These are phyloP conservation scores for Corticium candelabrum DNA, from an alignment of 37 sponge, comb jelly and placozoan species.

Conservation along the genomic window DNA sequence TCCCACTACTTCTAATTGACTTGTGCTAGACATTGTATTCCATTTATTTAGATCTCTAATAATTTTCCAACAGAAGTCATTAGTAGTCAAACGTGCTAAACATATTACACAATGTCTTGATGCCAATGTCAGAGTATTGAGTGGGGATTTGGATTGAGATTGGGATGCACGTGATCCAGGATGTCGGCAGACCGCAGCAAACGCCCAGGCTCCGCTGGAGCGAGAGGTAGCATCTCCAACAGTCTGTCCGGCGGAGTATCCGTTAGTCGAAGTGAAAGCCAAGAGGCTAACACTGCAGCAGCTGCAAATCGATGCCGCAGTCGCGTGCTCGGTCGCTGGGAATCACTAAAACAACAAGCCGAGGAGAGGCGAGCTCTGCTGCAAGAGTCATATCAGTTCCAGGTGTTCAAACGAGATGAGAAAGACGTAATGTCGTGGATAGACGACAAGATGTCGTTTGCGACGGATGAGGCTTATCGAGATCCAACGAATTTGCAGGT, in stretches of 20 bases:
- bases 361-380: neutral
- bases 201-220: no score
- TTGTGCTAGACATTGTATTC: no score
- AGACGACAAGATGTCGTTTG: neutral
- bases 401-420: neutral
- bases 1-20: no score
- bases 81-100: no score
- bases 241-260: neutral
- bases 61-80: no score
- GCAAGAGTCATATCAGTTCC: neutral
- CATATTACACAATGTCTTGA: no score
- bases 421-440: neutral
- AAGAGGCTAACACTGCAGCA: neutral
- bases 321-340: neutral
- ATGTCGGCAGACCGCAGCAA: no score
- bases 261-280: neutral
- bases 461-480: neutral
- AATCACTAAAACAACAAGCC: neutral
- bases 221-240: no score
- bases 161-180: no score
- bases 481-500: conserved; percentile 5
- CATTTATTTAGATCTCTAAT: no score
- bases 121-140: no score
- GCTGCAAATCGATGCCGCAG: neutral
- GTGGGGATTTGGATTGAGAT: no score